phyloP scores from a whole-genome alignment of 2,888 invertebrate genomes.

The Trichacis sp. region DNA sequence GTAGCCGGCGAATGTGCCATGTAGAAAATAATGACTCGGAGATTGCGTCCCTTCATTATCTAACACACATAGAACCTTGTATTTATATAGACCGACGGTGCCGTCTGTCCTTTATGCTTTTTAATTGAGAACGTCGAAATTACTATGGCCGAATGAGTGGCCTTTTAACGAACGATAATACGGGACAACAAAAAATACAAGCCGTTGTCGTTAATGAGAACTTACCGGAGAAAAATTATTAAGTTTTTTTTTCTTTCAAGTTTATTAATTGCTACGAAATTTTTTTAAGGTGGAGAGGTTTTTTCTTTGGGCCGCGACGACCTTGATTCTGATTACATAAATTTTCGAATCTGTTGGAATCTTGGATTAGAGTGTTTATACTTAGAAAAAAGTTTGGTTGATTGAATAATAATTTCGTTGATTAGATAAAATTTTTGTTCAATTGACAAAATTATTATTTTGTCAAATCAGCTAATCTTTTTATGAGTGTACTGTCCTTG shows the following conservation, averaged over 20 bases:
- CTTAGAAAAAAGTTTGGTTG: too few species aligned
- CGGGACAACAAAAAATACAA: slow-evolving; percentile 17
- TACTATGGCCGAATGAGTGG: slow-evolving; percentile 33
- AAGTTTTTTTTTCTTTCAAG: slow-evolving; percentile 7
- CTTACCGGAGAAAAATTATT: slow-evolving; percentile 27
- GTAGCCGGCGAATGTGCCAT: slow-evolving; percentile 39
- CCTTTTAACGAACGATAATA: slow-evolving; percentile 40
- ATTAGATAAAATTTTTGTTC: too few species aligned
- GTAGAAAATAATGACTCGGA: slow-evolving; percentile 40
- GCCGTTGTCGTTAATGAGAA: slow-evolving; percentile 19
- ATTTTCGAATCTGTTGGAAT: too few species aligned
- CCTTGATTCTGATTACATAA: too few species aligned
- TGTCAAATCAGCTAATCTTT: too few species aligned
- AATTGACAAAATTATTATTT: too few species aligned
- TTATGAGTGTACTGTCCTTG: too few species aligned
- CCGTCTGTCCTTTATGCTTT: slow-evolving; percentile 36
- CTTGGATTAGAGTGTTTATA: too few species aligned
- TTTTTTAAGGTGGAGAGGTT: slow-evolving; percentile 5
- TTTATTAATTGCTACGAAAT: slow-evolving; percentile 24
- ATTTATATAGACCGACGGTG: slow-evolving; percentile 30
- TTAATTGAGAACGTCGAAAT: slow-evolving; percentile 39
- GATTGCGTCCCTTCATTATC: slow-evolving; percentile 40
- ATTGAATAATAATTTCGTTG: too few species aligned
- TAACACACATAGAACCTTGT: slow-evolving; percentile 23
- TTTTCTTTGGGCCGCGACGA: too few species aligned